Percentiles rank a stretch among this genome's conserved stretches.
These are phyloP conservation scores for Catostylus mosaicus DNA, from an alignment of 30 jellyfish, hydroid and myxozoan genomes.

Conservation along the genomic window DNA sequence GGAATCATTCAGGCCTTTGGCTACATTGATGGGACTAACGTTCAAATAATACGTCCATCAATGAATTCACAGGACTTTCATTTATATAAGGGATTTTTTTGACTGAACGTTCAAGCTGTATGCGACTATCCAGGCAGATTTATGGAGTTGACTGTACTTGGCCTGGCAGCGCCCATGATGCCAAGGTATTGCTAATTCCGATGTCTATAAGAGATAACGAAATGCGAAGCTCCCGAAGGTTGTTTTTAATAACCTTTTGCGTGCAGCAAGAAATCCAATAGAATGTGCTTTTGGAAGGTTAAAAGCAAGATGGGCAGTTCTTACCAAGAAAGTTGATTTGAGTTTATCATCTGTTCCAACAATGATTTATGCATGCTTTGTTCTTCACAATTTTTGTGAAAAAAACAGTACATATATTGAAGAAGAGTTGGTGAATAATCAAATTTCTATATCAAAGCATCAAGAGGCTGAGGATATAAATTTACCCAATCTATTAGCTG, in stretches of 20 bases:
- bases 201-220: slow-evolving; percentile 16
- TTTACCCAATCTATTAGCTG: no score
- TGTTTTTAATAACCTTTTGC: slow-evolving; percentile 52
- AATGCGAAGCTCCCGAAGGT: slow-evolving; percentile 29
- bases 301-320: slow-evolving; percentile 72
- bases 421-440: neutral
- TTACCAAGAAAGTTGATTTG: slow-evolving; percentile 51
- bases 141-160: slow-evolving; percentile 64
- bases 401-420: neutral
- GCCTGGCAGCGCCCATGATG: slow-evolving; percentile 65
- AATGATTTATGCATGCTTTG: slow-evolving; percentile 71
- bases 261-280: slow-evolving; percentile 67
- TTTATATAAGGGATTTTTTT: slow-evolving; percentile 34
- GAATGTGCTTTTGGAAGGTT: slow-evolving; percentile 76
- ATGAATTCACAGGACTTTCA: slow-evolving; percentile 43
- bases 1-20: no score
- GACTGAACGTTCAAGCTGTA: slow-evolving; percentile 46
- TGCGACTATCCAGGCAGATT: slow-evolving; percentile 50
- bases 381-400: slow-evolving; percentile 71
- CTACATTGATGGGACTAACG: slow-evolving; percentile 73
- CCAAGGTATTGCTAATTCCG: slow-evolving; percentile 44
- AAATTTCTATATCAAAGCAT: no score
- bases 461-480: no score
- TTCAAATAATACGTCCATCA: slow-evolving; percentile 49
- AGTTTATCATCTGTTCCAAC: slow-evolving; percentile 53